These are phyloP conservation scores for Semaprochilodus insignis DNA, from an alignment of 2,797 vertebrate species.

Conservation along the genomic window DNA sequence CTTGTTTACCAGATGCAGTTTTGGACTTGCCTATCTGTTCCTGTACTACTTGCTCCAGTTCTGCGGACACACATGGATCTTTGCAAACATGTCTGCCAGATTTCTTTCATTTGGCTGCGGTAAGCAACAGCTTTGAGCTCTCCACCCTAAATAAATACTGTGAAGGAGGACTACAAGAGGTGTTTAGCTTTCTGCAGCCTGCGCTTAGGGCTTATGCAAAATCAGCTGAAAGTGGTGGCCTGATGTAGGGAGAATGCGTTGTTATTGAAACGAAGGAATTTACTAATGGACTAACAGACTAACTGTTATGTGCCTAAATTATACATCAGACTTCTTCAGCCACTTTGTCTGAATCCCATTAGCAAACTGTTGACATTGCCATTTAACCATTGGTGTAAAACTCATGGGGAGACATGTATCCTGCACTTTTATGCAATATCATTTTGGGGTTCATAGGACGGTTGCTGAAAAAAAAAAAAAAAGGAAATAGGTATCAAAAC, in stretches of 20 bases:
- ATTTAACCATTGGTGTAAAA: neutral
- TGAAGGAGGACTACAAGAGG: slow-evolving; percentile 6
- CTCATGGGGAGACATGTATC: too few relatives aligned
- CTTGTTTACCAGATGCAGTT: slow-evolving; percentile 71
- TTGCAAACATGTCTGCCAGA: slow-evolving; percentile 90
- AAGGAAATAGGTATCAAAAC: too few relatives aligned
- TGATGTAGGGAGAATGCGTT: neutral
- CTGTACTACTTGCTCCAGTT: slow-evolving; percentile 93
- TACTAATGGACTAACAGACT: neutral
- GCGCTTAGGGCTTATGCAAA: neutral
- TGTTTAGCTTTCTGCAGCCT: slow-evolving; percentile 27
- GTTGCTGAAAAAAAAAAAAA: too few relatives aligned
- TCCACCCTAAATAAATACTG: slow-evolving; percentile 28
- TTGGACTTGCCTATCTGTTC: slow-evolving; percentile 84
- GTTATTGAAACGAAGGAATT: neutral
- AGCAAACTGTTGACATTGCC: neutral
- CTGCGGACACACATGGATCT: slow-evolving; percentile 96
- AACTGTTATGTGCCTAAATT: too few relatives aligned
- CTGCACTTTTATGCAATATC: too few relatives aligned
- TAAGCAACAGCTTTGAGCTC: slow-evolving; percentile 63
- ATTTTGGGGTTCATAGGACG: too few relatives aligned
- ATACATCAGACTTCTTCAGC: neutral
- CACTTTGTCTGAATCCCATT: neutral
- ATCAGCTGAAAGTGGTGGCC: neutral
- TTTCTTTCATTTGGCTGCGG: slow-evolving; percentile 92